phyloP scores from a whole-genome alignment of 1,140 invertebrate species.

The Melanaphis sacchari region DNA sequence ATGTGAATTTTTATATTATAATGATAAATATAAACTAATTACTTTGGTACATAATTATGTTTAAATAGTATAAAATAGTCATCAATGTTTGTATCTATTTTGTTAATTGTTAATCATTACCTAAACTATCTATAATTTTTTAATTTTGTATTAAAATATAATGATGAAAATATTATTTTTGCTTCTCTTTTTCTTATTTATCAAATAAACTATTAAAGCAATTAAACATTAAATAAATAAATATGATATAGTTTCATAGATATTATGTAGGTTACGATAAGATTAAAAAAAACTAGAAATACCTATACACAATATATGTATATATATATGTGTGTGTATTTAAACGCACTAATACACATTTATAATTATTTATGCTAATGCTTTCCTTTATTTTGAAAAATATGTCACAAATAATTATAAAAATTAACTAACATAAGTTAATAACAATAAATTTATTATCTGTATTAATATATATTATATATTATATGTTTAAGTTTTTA shows the following conservation, averaged over 20 bases:
- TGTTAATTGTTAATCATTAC: neutral
- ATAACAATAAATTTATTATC: neutral
- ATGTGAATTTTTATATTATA: neutral
- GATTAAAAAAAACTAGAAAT: neutral
- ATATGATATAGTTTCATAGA: neutral
- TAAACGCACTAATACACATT: neutral
- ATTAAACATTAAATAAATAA: neutral
- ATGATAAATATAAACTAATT: neutral
- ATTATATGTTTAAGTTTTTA: neutral
- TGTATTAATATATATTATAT: neutral
- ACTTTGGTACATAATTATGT: neutral
- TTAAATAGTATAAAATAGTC: neutral
- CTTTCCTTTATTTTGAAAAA: neutral
- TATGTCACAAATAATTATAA: neutral
- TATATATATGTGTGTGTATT: neutral
- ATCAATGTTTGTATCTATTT: neutral
- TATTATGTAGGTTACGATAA: neutral
- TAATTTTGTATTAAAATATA: constrained; percentile 1
- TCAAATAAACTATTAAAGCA: neutral
- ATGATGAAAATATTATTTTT: neutral
- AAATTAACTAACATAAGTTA: neutral
- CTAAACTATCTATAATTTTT: neutral
- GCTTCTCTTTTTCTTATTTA: neutral
- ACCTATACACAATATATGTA: neutral
- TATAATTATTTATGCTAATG: neutral